Base-by-base conservation (phyloP, 2,797 vertebrate species). In the Poliocrania exsul region DNA sequence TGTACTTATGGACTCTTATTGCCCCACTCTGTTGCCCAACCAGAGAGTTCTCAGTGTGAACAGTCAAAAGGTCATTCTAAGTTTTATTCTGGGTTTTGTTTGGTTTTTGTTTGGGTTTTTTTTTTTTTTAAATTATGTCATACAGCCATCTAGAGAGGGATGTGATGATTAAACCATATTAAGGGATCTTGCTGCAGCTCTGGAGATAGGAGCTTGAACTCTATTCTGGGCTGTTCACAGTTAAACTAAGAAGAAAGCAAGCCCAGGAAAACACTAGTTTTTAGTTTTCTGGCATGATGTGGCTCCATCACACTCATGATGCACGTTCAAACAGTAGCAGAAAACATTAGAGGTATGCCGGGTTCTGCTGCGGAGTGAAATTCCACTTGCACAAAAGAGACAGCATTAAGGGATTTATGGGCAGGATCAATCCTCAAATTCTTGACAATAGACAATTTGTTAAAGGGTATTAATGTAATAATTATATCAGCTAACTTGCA, bases 1-100 rank as follows among this genome's bases (percentile, higher is more conserved):
- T 99, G 51, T 99, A 99, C 96, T 97, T 99, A 92, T 98, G 98
- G 96, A 99, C 99, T 51, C 98, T 99, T 49, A 18, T 98, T 9
- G 99, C 98, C 21, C 99, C 99, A 11, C 98, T 99, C 88, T 98
- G 99, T 95, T 99, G 98, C 84, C 98, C 99, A 40, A 97, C 98
- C 72, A 98, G 99, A 81, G 96, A 97, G 72, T 99, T 99, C 93
- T 98, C 97, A 16, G 99, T 99, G 91, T 99, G 96, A 99, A 86
- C 51, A 49, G 29, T 82, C 71, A 57, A n/a, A 85, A 85, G 53
- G 14, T 16, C 10, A 26, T 73, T 70, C 62, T 31, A 18, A 66
- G 23, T 54, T 82, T 62, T 19, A 73, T 11, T 75, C 1, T 35
- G 19, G 35, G 5, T 7, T 26, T 5, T 4, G 7, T 13, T 13